Evolutionary conservation across 1,140 invertebrate species (phyloP), one percentile per base, ranked within the genome.

Genomic region (Macrobrachium nipponense): DNA sequence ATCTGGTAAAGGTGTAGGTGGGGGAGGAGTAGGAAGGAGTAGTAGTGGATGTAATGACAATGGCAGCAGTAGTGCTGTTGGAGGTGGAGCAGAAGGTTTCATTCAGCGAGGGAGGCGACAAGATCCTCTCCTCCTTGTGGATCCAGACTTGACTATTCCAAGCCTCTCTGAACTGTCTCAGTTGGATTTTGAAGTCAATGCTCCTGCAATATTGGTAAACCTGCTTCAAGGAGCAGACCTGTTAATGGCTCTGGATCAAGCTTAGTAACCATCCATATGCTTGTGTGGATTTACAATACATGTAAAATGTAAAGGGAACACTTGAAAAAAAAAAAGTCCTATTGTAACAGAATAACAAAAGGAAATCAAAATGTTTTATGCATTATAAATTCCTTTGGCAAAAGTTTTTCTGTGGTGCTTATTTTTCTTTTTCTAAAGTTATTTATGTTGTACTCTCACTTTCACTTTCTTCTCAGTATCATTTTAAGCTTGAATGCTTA

Each of bases 101-200:
- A 27, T 70, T 36, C 27, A 58, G 43, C 59, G 58, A 51, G 68
- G 66, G 12, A 58, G 60, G 36, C 68, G 77, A 17, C 84, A 86
- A 59, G 84, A 86, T 27, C 84, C 84, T 17, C 62, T 82, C 14
- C 70, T 89, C 44, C 18, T 78, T 73, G 77, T 79, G 79, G 77
- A 87, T 72, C 78, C 81, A 23, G 79, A 78, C 75, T 20, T 87
- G 36, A 62, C 73, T 8, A 91, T 92, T 80, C 91, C 92, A 51
- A 92, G 92, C 12, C 87, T 93, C 23, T 82, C 92, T 82, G 92
- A 93, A 80, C 90, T 93, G 17, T 93, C 92, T 5, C 91, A 92
- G 61, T 92, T 92, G 84, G 93, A 93, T 89, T 93, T 91, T 86
- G 93, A 93, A 87, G 93, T 93, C 12, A 93, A 93, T 87, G 93